Conservation (phyloP, 2,797 vertebrate species). For the Coranthus polyacanthus region DNA sequence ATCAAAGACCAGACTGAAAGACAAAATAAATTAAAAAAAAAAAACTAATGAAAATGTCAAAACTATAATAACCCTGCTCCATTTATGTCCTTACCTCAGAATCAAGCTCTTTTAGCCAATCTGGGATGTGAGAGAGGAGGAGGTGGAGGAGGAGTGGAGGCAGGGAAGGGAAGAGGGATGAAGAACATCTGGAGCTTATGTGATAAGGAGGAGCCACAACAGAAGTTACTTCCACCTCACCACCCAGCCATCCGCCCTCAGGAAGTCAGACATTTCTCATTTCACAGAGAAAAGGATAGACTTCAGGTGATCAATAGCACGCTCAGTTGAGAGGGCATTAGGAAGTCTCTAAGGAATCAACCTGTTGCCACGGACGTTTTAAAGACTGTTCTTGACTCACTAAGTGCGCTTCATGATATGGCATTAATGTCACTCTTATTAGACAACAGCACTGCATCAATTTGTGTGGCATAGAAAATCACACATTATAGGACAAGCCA, state of each 20-base stretch:
- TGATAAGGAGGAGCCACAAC: conserved; percentile 36
- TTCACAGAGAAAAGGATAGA: conserved; percentile 26
- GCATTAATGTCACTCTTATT: not conserved
- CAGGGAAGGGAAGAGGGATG: not conserved
- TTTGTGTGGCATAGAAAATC: not conserved
- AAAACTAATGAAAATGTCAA: too few species aligned
- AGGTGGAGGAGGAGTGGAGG: not conserved
- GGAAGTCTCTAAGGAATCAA: conserved; percentile 12
- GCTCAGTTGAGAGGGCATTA: conserved; percentile 15
- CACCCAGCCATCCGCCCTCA: not conserved
- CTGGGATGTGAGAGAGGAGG: not conserved
- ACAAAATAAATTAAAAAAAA: not conserved
- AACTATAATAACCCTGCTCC: not conserved
- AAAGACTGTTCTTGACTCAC: not conserved
- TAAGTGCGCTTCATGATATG: not conserved
- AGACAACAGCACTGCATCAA: not conserved
- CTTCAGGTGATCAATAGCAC: conserved; percentile 35
- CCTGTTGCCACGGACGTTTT: conserved; percentile 15
- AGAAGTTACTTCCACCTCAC: conserved; percentile 9
- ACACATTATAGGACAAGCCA: not conserved
- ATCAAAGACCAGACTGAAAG: too few species aligned
- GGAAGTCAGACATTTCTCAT: not conserved
- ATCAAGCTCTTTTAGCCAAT: not conserved
- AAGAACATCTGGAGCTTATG: conserved; percentile 40
- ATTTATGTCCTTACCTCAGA: not conserved